Evolutionary conservation across 2,888 invertebrate genomes (phyloP).

Genomic region (Drosophila meridiana): DNA sequence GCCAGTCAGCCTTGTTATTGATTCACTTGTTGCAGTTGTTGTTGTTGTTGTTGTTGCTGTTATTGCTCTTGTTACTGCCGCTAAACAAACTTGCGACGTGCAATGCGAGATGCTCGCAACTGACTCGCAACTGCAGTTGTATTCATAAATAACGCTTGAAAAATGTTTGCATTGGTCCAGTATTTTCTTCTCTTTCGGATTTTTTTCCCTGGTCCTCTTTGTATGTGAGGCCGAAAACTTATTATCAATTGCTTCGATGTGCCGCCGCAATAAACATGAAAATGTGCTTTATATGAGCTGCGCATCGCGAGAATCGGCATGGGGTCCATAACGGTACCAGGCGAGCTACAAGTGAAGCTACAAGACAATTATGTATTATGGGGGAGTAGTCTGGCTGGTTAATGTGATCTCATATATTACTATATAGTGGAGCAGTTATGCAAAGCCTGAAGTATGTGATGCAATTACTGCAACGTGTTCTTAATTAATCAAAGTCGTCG

Average conservation of each 20-base stretch:
- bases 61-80: slow-evolving; percentile 45
- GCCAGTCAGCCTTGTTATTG: slow-evolving; percentile 64
- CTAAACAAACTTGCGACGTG: slow-evolving; percentile 60
- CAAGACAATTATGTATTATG: slow-evolving; percentile 24
- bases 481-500: background rate
- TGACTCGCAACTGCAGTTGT: slow-evolving; percentile 55
- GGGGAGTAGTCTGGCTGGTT: slow-evolving; percentile 20
- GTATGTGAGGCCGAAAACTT: slow-evolving; percentile 58
- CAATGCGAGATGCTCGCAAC: slow-evolving; percentile 23
- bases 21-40: slow-evolving; percentile 60
- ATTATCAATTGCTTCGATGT: slow-evolving; percentile 73
- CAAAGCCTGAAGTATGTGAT: background rate
- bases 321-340: slow-evolving; percentile 49
- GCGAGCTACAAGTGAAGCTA: slow-evolving; percentile 4
- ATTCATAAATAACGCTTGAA: slow-evolving; percentile 81
- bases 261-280: slow-evolving; percentile 71
- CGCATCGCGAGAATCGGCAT: slow-evolving; percentile 24
- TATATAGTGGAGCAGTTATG: background rate
- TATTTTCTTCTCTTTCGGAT: slow-evolving; percentile 5
- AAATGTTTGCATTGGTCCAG: slow-evolving; percentile 64
- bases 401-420: slow-evolving; percentile 2
- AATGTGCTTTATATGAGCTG: slow-evolving; percentile 58
- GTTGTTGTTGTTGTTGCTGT: slow-evolving; percentile 19
- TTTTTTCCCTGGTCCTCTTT: slow-evolving; percentile 33
- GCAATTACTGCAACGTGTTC: background rate